Conservation (phyloP, 2,113 vertebrate genomes). For the Peromyscus leucopus region DNA sequence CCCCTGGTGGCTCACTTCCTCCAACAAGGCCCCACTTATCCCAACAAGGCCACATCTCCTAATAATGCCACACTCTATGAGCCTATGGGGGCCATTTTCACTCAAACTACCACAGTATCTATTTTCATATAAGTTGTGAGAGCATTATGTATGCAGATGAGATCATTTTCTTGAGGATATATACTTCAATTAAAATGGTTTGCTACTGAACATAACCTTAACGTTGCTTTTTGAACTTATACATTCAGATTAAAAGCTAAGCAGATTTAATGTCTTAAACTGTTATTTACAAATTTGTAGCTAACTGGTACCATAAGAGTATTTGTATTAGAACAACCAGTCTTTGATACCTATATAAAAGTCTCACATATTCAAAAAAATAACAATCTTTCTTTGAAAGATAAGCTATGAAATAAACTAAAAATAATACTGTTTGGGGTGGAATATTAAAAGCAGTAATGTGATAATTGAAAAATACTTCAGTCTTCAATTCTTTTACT, state of each 20-base stretch:
- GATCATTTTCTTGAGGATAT: conserved; percentile 41
- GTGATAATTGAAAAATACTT: background rate
- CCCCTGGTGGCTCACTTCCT: background rate
- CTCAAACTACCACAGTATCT: background rate
- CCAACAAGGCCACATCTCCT: background rate
- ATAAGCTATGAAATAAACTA: conserved; percentile 57
- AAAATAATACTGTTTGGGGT: conserved; percentile 52
- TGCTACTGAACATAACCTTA: conserved; percentile 60
- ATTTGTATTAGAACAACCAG: conserved; percentile 38
- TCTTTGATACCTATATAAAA: conserved; percentile 44
- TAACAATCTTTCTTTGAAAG: conserved; percentile 31
- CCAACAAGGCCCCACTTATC: background rate
- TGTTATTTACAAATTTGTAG: conserved; percentile 46
- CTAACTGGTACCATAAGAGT: conserved; percentile 41
- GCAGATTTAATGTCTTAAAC: conserved; percentile 51
- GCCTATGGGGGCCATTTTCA: background rate
- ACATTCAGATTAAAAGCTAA: conserved; percentile 55
- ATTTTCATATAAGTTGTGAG: conserved; percentile 46
- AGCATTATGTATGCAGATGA: conserved; percentile 51
- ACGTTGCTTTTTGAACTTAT: conserved; percentile 60
- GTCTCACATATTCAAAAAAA: conserved; percentile 51
- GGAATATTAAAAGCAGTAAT: background rate
- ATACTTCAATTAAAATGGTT: conserved; percentile 40
- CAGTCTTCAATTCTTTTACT: background rate
- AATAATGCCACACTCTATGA: background rate